phyloP scores from a whole-genome alignment of 2,113 vertebrate genomes.

The Columba livia region DNA sequence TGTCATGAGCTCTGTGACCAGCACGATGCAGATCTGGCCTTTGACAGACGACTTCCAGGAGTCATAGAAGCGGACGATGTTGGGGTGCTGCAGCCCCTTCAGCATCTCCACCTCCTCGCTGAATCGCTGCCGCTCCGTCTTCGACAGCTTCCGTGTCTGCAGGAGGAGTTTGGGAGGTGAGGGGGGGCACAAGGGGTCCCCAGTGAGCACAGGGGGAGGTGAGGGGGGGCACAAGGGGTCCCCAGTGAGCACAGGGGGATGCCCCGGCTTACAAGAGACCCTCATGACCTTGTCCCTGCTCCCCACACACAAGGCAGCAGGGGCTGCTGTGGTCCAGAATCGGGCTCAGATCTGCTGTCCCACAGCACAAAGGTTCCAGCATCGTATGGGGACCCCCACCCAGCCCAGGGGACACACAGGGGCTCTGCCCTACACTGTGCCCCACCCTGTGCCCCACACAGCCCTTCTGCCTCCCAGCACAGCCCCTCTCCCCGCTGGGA shows the following conservation, averaged over 20 bases:
- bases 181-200: rapidly evolving
- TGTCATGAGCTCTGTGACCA: slow-evolving; percentile 96
- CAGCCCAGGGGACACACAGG: rapidly evolving
- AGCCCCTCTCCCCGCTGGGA: background rate
- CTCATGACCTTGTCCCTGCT: no score
- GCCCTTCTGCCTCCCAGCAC: background rate
- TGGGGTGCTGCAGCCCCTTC: slow-evolving; percentile 93
- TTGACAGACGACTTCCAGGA: slow-evolving; percentile 90
- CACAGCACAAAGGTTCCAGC: background rate
- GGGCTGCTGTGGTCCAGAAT: no score
- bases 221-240: rapidly evolving
- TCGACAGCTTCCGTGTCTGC: slow-evolving; percentile 87
- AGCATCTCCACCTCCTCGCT: slow-evolving; percentile 91
- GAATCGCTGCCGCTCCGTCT: slow-evolving; percentile 87
- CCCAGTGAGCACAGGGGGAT: background rate
- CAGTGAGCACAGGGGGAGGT: background rate
- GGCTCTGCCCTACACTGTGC: background rate
- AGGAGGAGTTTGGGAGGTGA: background rate
- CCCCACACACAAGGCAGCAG: no score
- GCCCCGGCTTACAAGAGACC: no score
- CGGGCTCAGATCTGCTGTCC: background rate
- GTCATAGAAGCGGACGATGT: slow-evolving; percentile 96
- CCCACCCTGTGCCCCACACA: rapidly evolving
- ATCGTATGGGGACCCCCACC: background rate
- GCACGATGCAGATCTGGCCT: slow-evolving; percentile 88